phyloP scores from a whole-genome alignment of 1,140 invertebrate genomes.

The Dryas iulia region DNA sequence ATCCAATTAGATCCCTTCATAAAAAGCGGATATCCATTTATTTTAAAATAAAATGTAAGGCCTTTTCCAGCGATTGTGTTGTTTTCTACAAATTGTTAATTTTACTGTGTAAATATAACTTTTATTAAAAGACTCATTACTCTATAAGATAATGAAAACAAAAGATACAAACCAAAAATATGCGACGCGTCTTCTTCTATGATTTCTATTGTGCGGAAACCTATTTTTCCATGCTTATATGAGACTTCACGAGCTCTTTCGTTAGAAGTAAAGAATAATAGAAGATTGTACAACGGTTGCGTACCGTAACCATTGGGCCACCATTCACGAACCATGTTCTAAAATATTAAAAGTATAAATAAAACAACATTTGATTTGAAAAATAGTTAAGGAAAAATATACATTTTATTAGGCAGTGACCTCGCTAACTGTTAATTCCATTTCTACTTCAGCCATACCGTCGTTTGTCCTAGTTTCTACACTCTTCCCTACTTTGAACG shows the following conservation, averaged over 20 bases:
- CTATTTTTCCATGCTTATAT: constrained; percentile 83
- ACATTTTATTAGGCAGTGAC: constrained; percentile 29
- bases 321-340: constrained; percentile 83
- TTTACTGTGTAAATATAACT: not conserved
- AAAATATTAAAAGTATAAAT: constrained; percentile 17
- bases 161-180: constrained; percentile 67
- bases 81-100: constrained; percentile 48
- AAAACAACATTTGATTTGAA: not conserved
- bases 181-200: constrained; percentile 82
- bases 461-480: constrained; percentile 45
- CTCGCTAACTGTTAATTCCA: constrained; percentile 56
- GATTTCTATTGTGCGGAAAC: constrained; percentile 93
- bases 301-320: constrained; percentile 97
- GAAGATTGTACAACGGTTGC: constrained; percentile 88
- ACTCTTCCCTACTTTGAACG: constrained; percentile 39
- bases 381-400: not conserved
- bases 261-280: constrained; percentile 74
- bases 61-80: constrained; percentile 78
- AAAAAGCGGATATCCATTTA: constrained; percentile 95
- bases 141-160: not conserved
- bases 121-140: not conserved
- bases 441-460: constrained; percentile 47
- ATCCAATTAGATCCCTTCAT: constrained; percentile 98
- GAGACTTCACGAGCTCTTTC: constrained; percentile 53
- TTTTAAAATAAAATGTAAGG: constrained; percentile 91